phyloP scores from a whole-genome alignment of 1,140 invertebrate genomes.

The Drosophila pandora region DNA sequence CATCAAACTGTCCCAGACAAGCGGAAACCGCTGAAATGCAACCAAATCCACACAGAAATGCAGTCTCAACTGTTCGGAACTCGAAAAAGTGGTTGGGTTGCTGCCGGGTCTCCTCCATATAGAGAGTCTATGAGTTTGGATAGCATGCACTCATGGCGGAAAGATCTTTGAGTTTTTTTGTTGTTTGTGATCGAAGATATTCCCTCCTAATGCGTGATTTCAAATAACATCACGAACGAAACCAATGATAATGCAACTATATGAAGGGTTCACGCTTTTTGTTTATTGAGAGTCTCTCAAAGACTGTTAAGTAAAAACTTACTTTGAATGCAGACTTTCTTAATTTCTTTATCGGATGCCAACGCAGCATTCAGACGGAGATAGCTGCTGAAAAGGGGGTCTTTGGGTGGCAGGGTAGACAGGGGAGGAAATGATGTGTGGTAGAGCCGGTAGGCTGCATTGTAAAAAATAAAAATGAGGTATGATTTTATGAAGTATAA shows the following conservation, averaged over 20 bases:
- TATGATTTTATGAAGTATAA: too few relatives aligned
- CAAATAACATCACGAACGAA: conserved; percentile 27
- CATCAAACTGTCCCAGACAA: conserved; percentile 39
- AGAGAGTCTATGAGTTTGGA: conserved; percentile 50
- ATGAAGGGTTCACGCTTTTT: conserved; percentile 57
- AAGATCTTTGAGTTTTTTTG: conserved; percentile 24
- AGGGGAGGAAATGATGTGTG: conserved; percentile 4
- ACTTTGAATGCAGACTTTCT: conserved; percentile 62
- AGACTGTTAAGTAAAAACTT: conserved; percentile 18
- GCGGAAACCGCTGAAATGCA: conserved; percentile 38
- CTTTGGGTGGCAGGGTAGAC: conserved; percentile 7
- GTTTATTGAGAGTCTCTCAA: conserved; percentile 41
- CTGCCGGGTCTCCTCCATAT: conserved; percentile 6
- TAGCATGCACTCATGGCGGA: conserved; percentile 57
- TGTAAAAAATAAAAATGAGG: not conserved
- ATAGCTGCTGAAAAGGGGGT: conserved; percentile 10
- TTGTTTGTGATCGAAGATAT: conserved; percentile 22
- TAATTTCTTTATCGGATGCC: conserved; percentile 30
- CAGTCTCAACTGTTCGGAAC: conserved; percentile 18
- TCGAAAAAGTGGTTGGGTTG: conserved; percentile 16
- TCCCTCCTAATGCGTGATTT: conserved; percentile 57
- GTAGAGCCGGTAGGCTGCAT: conserved; percentile 11
- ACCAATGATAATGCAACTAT: conserved; percentile 58
- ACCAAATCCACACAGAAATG: conserved; percentile 32
- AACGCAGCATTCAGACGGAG: conserved; percentile 32